phyloP scores from a whole-genome alignment of 1,140 invertebrate species.

The Zaprionus kolodkinae region DNA sequence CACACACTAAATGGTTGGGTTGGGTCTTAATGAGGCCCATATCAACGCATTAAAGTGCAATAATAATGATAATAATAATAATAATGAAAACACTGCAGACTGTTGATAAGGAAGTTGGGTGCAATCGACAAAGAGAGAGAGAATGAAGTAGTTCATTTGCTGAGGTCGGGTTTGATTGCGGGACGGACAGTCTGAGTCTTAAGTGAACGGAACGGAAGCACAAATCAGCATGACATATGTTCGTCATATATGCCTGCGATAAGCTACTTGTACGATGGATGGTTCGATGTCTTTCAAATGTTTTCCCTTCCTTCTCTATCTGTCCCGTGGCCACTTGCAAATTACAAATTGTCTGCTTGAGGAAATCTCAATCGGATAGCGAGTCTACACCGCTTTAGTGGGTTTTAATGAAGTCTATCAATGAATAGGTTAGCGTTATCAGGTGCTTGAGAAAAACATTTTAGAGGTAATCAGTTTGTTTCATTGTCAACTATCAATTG shows the following conservation, averaged over 20 bases:
- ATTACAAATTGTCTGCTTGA: background rate
- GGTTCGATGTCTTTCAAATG: background rate
- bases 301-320: background rate
- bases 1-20: background rate
- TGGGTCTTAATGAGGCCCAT: constrained; percentile 13
- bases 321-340: background rate
- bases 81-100: constrained; percentile 1
- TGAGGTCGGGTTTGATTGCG: background rate
- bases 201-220: background rate
- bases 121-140: background rate
- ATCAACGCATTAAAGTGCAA: constrained; percentile 33
- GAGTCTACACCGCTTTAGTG: constrained; percentile 3
- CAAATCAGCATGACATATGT: background rate
- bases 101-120: background rate
- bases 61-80: constrained; percentile 18
- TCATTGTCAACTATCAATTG: constrained; percentile 26
- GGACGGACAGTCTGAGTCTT: background rate
- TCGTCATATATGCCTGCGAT: background rate
- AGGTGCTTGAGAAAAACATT: constrained; percentile 22
- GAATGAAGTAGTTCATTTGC: constrained; percentile 27
- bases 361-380: constrained; percentile 14
- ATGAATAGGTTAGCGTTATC: constrained; percentile 12
- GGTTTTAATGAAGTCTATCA: constrained; percentile 34
- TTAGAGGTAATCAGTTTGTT: constrained; percentile 11
- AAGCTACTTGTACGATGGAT: background rate